Evolutionary conservation across 2,797 vertebrate species (phyloP).

Genomic region (Tapera naevia): DNA sequence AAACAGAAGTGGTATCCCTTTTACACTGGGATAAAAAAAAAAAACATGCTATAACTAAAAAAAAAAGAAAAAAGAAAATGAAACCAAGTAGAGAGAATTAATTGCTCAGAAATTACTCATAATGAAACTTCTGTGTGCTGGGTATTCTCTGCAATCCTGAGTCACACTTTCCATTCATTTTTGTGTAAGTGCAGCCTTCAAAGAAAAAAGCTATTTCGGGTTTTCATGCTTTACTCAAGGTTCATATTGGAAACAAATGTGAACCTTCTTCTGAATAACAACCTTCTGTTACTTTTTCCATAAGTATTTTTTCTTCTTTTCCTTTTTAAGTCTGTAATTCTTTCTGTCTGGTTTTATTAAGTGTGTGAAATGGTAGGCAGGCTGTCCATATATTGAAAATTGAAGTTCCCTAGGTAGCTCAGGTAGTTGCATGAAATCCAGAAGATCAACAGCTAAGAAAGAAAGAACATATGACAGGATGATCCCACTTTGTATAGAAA

Average conservation of each 20-base stretch:
- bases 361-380: constrained; percentile 66
- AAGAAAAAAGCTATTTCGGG: constrained; percentile 72
- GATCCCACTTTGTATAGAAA: neutral
- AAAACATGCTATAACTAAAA: neutral
- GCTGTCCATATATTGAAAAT: constrained; percentile 53
- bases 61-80: constrained; percentile 9
- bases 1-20: constrained; percentile 44
- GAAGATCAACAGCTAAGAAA: neutral
- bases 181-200: neutral
- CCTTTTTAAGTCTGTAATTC: constrained; percentile 61
- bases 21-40: neutral
- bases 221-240: constrained; percentile 62
- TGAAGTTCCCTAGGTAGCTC: constrained; percentile 46
- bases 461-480: neutral
- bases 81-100: constrained; percentile 55
- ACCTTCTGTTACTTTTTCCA: constrained; percentile 75
- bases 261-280: constrained; percentile 74
- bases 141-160: constrained; percentile 51
- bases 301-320: constrained; percentile 44
- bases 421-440: constrained; percentile 48
- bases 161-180: constrained; percentile 61
- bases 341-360: constrained; percentile 75
- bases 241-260: constrained; percentile 80
- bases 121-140: constrained; percentile 36
- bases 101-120: constrained; percentile 62